Base-by-base conservation (phyloP, 2,888 invertebrate genomes). In the Conchocele bisecta region DNA sequence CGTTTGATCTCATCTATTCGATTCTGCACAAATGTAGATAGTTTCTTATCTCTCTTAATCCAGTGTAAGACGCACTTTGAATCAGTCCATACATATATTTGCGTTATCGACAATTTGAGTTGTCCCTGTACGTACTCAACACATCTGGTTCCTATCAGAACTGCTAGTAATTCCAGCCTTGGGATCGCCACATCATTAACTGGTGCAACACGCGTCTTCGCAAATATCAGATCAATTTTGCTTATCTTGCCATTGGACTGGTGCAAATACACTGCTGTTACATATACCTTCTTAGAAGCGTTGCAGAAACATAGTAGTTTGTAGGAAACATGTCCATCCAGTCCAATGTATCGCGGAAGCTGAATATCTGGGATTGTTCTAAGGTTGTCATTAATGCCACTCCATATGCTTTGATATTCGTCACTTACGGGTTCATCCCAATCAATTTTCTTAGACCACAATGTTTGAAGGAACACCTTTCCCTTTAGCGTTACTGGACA, bases 151-250 rank as follows among this genome's bases (percentile, higher is more conserved):
- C 66, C 59, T 26, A 59, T 17, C 29, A 68, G 26, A 20, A 42
- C 61, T 9, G 48, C 68, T 31, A 68, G n/a, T 26, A 75, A 31
- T 37, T 70, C 74, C n/a, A 74, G 50, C 24, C 56, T 37, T 24
- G 65, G 72, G 20, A 76, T 69, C 2, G 66, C 63, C 17, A 67
- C 33, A 11, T 44, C 13, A 35, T 65, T 69, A 13, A 50, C 33
- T 29, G 66, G 69, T 6, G 65, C 46, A 20, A 75, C 24, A 37
- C 65, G 46, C 24, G 69, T 51, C 20, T 70, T 75, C 1, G 65
- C 26, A 42, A 75, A 70, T 13, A 70, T 29, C 1, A 75, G 42
- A 41, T 26, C 31, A 13, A 46, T 51, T 6, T 54, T 42, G 22
- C 24, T n/a, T 11, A 17, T 37, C 3, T n/a, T 17, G 3, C 39